Base-by-base conservation (phyloP, 2,888 invertebrate genomes). In the Coleophora flavipennella region DNA sequence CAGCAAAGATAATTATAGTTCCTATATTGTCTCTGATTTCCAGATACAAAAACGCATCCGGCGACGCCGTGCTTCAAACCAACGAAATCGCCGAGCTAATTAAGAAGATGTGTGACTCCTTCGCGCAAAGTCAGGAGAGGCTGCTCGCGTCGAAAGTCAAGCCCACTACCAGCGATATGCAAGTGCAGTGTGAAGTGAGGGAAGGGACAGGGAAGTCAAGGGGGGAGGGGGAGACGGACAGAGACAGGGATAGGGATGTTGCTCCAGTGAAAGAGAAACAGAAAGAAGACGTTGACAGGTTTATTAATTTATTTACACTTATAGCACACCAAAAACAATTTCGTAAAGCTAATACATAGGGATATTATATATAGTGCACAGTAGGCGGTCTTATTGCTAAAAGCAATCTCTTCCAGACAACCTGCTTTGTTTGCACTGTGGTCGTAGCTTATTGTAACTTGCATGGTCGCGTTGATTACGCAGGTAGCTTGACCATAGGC, bases 101-200 rank as follows among this genome's bases (percentile, higher is more conserved):
- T 40, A 75, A 66, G 52, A 75, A 67, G 33, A 81, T 83, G 83
- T 81, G 68, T 45, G 77, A 79, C 8, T 73, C 80, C 0, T 77
- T 81, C 50, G 48, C 78, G 0, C 45, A 51, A 1, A 79, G 71
- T 36, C 81, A 81, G 37, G 74, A 79, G 53, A 63, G 54, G 36
- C 37, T 78, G 0, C 43, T 75, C 1, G 63, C 66, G 0, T 41
- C 54, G 0, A 53, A 60, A 0, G 3, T 44, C 0, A 42, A 53
- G 1, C 69, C 73, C 0, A 1, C 38, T 9, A 76, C 75, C 0
- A 64, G 70, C 20, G 79, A 83, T 40, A 59, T 70, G 66, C 73
- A 78, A 37, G 64, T 79, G n/a, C 79, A 13, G 10, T 29, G 29
- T 10, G 29, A 29, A 7, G 41, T 41, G 2, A 48, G 46, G 13